Evolutionary conservation across 2,888 invertebrate genomes (phyloP).

Genomic region (Lymantria dispar): DNA sequence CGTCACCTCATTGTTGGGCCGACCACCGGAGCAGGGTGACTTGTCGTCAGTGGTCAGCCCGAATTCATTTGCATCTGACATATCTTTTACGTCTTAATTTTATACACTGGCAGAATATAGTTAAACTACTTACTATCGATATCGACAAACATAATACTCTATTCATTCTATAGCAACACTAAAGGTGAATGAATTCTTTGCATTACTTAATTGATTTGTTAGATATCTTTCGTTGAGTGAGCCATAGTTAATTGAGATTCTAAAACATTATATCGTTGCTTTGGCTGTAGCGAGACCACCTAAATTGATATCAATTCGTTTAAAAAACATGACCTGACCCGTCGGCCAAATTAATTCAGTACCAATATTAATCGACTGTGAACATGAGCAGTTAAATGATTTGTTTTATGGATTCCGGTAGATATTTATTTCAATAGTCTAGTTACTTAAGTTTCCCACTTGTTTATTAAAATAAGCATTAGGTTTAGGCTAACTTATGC

Average conservation of each 20-base stretch:
- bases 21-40: too few species aligned
- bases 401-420: neutral
- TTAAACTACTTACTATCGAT: conserved; percentile 17
- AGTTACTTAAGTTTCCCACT: too few species aligned
- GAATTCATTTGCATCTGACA: too few species aligned
- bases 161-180: conserved; percentile 40
- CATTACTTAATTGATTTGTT: conserved; percentile 80
- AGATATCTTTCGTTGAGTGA: conserved; percentile 73
- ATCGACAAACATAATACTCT: conserved; percentile 19
- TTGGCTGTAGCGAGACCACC: conserved; percentile 49
- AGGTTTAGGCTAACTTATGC: too few species aligned
- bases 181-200: conserved; percentile 78
- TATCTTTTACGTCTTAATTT: too few species aligned
- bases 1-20: too few species aligned
- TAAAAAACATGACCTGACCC: conserved; percentile 37
- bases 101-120: too few species aligned
- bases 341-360: conserved; percentile 22
- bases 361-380: conserved; percentile 2
- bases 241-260: conserved; percentile 70
- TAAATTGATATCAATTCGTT: conserved; percentile 43
- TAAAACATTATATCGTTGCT: conserved; percentile 56
- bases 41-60: too few species aligned
- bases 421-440: too few species aligned
- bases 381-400: conserved; percentile 15
- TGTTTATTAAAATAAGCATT: too few species aligned